Conservation (phyloP, 2,888 invertebrate species). For the Amblyteles armatorius region DNA sequence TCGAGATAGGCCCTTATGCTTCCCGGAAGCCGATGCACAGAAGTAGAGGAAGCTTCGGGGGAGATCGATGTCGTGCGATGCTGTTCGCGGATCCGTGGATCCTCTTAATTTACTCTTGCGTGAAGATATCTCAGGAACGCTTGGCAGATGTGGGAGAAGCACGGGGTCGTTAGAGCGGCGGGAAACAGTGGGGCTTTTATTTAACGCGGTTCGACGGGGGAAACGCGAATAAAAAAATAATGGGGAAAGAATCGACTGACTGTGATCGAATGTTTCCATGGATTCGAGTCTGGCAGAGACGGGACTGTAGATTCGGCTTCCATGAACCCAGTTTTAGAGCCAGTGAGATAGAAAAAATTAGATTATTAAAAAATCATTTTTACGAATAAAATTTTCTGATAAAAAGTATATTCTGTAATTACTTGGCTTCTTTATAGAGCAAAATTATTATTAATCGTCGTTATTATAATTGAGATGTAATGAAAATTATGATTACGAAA, state of each 20-base stretch:
- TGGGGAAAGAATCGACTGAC: background rate
- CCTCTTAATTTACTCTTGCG: slow-evolving; percentile 61
- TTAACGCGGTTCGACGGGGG: slow-evolving; percentile 18
- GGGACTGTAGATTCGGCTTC: background rate
- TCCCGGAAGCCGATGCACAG: background rate
- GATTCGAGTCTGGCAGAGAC: background rate
- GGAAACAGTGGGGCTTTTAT: slow-evolving; percentile 60
- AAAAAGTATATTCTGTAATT: background rate
- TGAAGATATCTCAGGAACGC: slow-evolving; percentile 39
- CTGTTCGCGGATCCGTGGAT: slow-evolving; percentile 17
- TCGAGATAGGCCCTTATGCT: background rate
- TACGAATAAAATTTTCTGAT: background rate
- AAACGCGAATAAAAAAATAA: slow-evolving; percentile 25
- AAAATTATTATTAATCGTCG: too few species aligned
- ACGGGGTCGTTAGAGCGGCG: background rate
- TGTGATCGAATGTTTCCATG: background rate
- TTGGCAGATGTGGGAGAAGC: slow-evolving; percentile 35
- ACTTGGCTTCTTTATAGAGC: too few species aligned
- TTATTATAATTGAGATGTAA: too few species aligned
- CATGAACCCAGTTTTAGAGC: background rate
- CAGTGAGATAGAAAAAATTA: background rate
- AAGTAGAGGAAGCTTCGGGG: slow-evolving; percentile 26
- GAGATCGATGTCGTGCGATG: slow-evolving; percentile 9
- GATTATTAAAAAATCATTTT: background rate
- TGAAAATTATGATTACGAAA: too few species aligned